A percentile compares a stretch with the other conserved stretches of the same genome.
phyloP scores from a whole-genome alignment of 2,797 vertebrate genomes.

The Picus viridis region DNA sequence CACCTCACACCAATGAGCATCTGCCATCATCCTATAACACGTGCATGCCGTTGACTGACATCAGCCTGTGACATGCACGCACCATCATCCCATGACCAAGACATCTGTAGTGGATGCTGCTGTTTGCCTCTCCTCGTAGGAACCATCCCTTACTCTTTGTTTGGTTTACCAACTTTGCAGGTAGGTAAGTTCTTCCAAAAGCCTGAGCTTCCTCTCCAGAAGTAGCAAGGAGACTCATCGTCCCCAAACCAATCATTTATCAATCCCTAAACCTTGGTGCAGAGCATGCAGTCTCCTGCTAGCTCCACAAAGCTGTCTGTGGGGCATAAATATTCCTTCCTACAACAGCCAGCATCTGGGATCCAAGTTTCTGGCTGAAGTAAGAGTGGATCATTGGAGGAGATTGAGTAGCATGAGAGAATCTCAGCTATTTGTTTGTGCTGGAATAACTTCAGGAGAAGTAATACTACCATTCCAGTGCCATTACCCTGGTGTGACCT shows the following conservation, averaged over 20 bases:
- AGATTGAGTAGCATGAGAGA: not conserved
- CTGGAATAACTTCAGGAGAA: not conserved
- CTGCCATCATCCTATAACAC: no score
- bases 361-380: not conserved
- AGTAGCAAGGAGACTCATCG: not conserved
- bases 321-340: not conserved
- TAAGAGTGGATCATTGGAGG: not conserved
- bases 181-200: not conserved
- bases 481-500: not conserved
- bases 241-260: not conserved
- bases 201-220: not conserved
- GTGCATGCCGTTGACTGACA: not conserved
- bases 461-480: not conserved
- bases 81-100: not conserved
- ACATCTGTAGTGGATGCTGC: not conserved
- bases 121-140: not conserved
- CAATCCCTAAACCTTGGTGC: not conserved
- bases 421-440: not conserved
- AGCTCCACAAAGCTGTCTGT: not conserved
- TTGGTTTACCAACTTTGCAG: not conserved
- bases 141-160: not conserved
- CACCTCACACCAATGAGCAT: not conserved
- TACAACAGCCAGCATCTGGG: not conserved
- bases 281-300: not conserved
- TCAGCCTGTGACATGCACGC: fast-evolving